These are phyloP conservation scores for Craterocephalus amniculus DNA, from an alignment of 2,797 vertebrate species.

Conservation along the genomic window DNA sequence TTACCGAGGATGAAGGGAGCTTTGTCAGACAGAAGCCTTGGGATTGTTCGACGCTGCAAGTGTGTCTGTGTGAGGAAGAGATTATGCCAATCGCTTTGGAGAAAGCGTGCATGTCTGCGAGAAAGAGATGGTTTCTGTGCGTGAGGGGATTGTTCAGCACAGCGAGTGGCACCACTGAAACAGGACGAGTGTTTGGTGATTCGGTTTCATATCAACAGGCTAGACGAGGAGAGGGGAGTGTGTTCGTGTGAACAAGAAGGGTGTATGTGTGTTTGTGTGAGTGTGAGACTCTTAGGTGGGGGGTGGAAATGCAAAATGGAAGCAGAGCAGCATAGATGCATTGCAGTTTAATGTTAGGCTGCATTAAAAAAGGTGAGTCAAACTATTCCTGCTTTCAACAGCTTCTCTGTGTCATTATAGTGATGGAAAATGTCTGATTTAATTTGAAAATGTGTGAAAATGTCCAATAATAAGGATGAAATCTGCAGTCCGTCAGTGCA, in stretches of 20 bases:
- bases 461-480: not conserved
- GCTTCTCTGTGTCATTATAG: not conserved
- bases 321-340: conserved; percentile 28
- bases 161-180: conserved; percentile 32
- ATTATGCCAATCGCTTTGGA: conserved; percentile 57
- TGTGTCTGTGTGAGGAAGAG: conserved; percentile 33
- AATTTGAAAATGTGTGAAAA: not conserved
- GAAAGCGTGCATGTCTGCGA: conserved; percentile 51
- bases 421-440: not conserved
- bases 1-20: conserved; percentile 71
- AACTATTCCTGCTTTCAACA: conserved; percentile 8
- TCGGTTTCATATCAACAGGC: conserved; percentile 43
- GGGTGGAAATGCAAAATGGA: conserved; percentile 45
- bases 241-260: conserved; percentile 1
- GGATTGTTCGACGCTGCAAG: conserved; percentile 65
- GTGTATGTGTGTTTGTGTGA: too few species aligned
- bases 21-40: conserved; percentile 75
- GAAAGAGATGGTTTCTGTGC: conserved; percentile 56
- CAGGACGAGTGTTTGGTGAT: conserved; percentile 36
- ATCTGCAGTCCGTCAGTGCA: not conserved
- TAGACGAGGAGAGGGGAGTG: conserved; percentile 1
- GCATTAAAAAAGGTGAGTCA: conserved; percentile 55
- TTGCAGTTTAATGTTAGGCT: conserved; percentile 12
- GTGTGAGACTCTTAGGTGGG: conserved; percentile 1
- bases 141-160: conserved; percentile 44